Evolutionary conservation across 2,888 invertebrate genomes (phyloP), one percentile per base, ranked within the genome.

Genomic region (Drosophila anomelani): DNA sequence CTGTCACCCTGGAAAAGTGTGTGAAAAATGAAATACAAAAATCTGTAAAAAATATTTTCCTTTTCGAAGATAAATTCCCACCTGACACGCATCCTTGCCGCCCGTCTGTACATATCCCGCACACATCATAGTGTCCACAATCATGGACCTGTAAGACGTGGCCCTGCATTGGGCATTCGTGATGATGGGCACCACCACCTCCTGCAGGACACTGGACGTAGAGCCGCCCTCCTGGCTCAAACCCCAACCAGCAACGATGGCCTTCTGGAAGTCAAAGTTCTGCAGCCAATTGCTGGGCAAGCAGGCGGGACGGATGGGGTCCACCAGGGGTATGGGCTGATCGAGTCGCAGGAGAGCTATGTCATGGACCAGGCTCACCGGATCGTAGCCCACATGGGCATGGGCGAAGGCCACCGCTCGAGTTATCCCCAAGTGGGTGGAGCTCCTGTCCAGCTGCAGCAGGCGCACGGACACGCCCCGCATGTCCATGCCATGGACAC

Each of bases 81-180:
- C 92, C 89, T 92, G 92, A 67, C 92, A 92, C 41, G 92, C 91
- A 81, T 92, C 92, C 61, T 78, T 87, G 39, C 92, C 92, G 32
- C 92, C 92, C 13, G 79, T 76, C 12, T 79, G 51, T 4, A 91
- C 82, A 49, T 82, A 84, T 15, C 92, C 92, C 2, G 92, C 92
- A 72, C 92, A 92, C 26, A 92, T 41, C 92, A 92, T 92, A 0
- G 90, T 87, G n/a, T 90, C 90, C 32, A 89, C 83, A 53, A 92
- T 92, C 87, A 91, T 90, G 17, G 77, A 63, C 51, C 81, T 88
- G 59, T 92, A 92, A 9, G 90, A 78, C 1, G 92, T 92, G 15
- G 85, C 85, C 7, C 80, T 75, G 38, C 92, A 92, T 69, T 90
- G 86, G 1, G 86, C 80, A 81, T 92, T 92, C 12, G 91, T 90